Conservation (phyloP, 37 sponge, comb jelly and placozoan species). For the Aplysina aerophoba region DNA sequence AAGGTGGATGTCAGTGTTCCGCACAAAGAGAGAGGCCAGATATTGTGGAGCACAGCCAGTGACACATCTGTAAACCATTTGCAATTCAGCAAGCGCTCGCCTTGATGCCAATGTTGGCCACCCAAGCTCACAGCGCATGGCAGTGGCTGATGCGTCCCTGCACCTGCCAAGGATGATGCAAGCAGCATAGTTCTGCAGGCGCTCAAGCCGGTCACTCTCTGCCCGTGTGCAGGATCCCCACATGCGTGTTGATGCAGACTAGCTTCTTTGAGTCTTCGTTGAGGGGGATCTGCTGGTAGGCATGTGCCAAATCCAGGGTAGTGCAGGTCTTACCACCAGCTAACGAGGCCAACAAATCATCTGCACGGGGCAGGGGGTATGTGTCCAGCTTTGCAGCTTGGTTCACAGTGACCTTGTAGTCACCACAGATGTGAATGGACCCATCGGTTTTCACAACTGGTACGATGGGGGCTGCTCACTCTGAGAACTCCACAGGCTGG, state of each 20-base stretch:
- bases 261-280: background rate
- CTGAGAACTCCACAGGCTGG: background rate
- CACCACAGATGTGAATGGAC: slow-evolving; percentile 5
- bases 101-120: too few species aligned
- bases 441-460: background rate
- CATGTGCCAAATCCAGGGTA: slow-evolving; percentile 14
- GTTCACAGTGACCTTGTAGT: slow-evolving; percentile 10
- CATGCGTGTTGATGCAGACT: background rate
- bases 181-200: too few species aligned
- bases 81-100: too few species aligned
- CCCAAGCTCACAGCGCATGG: too few species aligned
- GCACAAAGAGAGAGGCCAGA: too few species aligned
- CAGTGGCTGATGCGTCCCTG: too few species aligned
- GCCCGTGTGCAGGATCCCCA: too few species aligned
- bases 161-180: too few species aligned
- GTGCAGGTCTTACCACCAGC: background rate
- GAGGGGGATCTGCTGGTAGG: slow-evolving; percentile 2
- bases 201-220: too few species aligned
- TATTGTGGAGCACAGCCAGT: too few species aligned
- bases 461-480: slow-evolving; percentile 17
- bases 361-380: background rate
- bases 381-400: slow-evolving; percentile 11
- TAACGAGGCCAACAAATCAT: slow-evolving; percentile 10
- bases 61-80: too few species aligned
- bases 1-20: too few species aligned